phyloP scores from a whole-genome alignment of 2,888 invertebrate species.

The Andricus quercusramuli region DNA sequence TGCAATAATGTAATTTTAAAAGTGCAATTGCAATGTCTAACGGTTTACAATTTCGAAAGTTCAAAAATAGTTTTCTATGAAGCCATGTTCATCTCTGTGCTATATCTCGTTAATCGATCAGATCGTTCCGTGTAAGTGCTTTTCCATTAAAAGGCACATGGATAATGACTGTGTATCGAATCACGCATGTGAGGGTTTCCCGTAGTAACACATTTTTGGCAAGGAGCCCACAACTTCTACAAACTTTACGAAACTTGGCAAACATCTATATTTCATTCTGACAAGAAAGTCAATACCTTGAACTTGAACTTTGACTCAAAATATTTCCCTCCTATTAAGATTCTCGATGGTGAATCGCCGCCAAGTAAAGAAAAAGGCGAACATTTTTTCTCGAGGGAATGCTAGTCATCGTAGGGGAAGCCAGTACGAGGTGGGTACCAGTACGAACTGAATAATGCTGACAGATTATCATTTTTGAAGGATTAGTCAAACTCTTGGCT shows the following conservation, averaged over 20 bases:
- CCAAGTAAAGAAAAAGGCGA: too few species aligned
- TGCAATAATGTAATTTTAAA: too few species aligned
- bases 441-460: too few species aligned
- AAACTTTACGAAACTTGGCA: conserved; percentile 14
- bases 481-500: too few species aligned
- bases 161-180: not conserved
- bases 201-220: conserved; percentile 30
- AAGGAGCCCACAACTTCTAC: conserved; percentile 7
- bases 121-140: conserved; percentile 34
- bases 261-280: conserved; percentile 10
- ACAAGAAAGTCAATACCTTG: not conserved
- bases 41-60: not conserved
- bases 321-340: not conserved
- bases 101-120: conserved; percentile 19
- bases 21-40: not conserved
- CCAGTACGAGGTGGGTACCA: too few species aligned
- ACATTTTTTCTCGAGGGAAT: too few species aligned
- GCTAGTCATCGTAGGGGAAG: too few species aligned
- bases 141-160: conserved; percentile 32
- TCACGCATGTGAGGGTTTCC: not conserved
- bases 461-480: too few species aligned
- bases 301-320: conserved; percentile 11
- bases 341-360: too few species aligned
- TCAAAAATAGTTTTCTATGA: conserved; percentile 35
- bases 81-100: conserved; percentile 10